Evolutionary conservation across 2,888 invertebrate species (phyloP), one percentile per base, ranked within the genome.

Genomic region (Proisotoma minuta): DNA sequence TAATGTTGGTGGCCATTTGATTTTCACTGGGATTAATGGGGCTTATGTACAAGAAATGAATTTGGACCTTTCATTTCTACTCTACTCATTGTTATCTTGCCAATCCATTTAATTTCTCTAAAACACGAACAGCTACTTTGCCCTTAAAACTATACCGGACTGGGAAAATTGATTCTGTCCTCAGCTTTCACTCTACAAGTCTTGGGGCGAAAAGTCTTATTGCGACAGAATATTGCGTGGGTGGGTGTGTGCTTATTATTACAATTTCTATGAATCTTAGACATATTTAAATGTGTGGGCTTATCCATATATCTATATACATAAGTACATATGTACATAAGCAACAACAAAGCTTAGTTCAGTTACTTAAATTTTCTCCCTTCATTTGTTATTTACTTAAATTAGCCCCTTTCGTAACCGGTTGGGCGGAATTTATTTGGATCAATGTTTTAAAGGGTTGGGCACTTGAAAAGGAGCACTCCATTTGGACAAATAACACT

Each of bases 71-170:
- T 34, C 8, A 20, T 3, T 49, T 24, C 24, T 49, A 12, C 49
- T 4, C 27, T 34, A 22, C 26, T 26, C 53, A 54, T 29, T 39
- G 20, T 52, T 52, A 18, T 54, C 43, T n/a, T 43, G 43, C 15
- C 43, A 43, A 43, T 54, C 15, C 18, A 34, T 54, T 51, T 51
- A 51, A 51, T 51, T 51, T 27, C 18, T 28, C 28, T 10, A 51
- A 51, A 51, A 51, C 51, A 51, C 28, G 51, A 51, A 51, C 26
- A n/a, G n/a, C n/a, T n/a, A n/a, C n/a, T n/a, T n/a, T n/a, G n/a
- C n/a, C n/a, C n/a, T n/a, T n/a, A n/a, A n/a, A n/a, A n/a, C n/a
- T n/a, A n/a, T n/a, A n/a, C n/a, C n/a, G n/a, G n/a, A n/a, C n/a
- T n/a, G n/a, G n/a, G n/a, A n/a, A n/a, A n/a, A n/a, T n/a, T n/a